phyloP scores from a whole-genome alignment of 2,113 vertebrate species.

The Anarrhichthys ocellatus region DNA sequence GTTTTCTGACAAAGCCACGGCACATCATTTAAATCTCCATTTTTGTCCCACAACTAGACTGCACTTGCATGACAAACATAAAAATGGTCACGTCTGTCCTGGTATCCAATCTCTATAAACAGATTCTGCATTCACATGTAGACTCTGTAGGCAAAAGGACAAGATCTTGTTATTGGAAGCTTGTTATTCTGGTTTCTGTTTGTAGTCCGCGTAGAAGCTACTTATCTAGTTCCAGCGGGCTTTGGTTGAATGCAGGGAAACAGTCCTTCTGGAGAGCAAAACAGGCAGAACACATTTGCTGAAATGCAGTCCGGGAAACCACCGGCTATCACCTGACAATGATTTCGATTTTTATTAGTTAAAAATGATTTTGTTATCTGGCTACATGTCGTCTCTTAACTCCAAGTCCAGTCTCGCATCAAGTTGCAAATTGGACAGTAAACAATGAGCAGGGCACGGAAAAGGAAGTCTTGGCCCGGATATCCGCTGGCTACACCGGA shows the following conservation, averaged over 20 bases:
- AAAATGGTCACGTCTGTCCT: not conserved
- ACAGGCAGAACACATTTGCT: not conserved
- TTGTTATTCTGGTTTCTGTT: not conserved
- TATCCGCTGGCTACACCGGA: not conserved
- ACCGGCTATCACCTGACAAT: not conserved
- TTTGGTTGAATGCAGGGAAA: not conserved
- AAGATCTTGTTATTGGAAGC: not conserved
- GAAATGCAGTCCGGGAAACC: too few relatives aligned
- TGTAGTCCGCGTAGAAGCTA: not conserved
- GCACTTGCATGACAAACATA: not conserved
- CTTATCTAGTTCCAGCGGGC: too few relatives aligned
- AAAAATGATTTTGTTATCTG: not conserved
- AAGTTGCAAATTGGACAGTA: too few relatives aligned
- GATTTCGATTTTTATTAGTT: not conserved
- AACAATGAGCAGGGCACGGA: not conserved
- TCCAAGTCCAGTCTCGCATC: too few relatives aligned
- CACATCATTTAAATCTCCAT: not conserved
- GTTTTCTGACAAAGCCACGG: not conserved
- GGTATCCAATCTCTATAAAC: not conserved
- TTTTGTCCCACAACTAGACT: not conserved
- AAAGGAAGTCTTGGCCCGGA: not conserved
- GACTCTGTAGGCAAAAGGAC: not conserved
- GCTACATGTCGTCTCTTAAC: too few relatives aligned
- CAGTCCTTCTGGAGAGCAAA: not conserved
- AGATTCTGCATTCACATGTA: not conserved